A percentile compares a stretch with the other conserved stretches of the same genome.
These are phyloP conservation scores for Atta colombica DNA, from an alignment of 1,140 invertebrate species.

Conservation along the genomic window DNA sequence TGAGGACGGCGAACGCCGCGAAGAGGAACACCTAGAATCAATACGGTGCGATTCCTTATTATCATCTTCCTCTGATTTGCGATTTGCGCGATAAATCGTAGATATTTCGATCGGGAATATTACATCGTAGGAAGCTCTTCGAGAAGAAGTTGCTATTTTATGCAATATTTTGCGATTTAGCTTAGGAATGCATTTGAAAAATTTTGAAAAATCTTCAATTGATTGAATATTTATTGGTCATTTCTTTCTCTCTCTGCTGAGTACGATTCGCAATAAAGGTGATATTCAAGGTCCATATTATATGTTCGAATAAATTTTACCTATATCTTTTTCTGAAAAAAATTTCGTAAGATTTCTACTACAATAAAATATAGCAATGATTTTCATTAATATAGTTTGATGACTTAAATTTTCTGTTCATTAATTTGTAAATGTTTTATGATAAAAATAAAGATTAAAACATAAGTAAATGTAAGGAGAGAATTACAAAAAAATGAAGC, in stretches of 20 bases:
- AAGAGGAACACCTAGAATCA: slow-evolving; percentile 46
- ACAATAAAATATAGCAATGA: not conserved
- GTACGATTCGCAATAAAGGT: not conserved
- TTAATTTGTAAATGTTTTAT: not conserved
- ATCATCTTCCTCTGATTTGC: not conserved
- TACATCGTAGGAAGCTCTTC: not conserved
- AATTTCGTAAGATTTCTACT: not conserved
- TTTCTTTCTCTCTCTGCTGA: not conserved
- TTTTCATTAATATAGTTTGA: slow-evolving; percentile 14
- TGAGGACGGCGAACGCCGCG: slow-evolving; percentile 24
- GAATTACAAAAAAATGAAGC: too few relatives aligned
- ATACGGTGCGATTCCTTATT: not conserved
- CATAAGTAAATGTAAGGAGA: too few relatives aligned
- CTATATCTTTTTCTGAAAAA: not conserved
- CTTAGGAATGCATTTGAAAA: not conserved
- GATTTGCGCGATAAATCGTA: not conserved
- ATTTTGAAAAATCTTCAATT: not conserved
- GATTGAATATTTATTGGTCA: not conserved
- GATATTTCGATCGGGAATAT: not conserved
- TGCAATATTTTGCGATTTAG: not conserved
- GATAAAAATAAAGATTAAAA: too few relatives aligned
- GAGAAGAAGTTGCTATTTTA: not conserved
- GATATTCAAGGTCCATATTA: not conserved
- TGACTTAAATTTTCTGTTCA: not conserved
- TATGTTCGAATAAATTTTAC: not conserved